phyloP scores from a whole-genome alignment of 2,888 invertebrate species.

The Dysmachus trigonus region DNA sequence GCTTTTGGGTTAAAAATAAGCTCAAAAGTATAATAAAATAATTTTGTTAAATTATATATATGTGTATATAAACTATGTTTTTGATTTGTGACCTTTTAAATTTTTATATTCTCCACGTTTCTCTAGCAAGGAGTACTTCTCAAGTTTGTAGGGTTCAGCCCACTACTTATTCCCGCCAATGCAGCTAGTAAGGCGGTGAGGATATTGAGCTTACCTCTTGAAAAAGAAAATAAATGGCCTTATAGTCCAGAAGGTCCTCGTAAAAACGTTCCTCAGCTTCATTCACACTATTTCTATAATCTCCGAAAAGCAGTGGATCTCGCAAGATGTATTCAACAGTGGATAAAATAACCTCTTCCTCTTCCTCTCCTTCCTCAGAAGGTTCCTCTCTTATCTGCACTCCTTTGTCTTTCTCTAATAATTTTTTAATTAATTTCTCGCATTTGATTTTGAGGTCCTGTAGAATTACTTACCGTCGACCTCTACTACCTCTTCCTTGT shows the following conservation, averaged over 20 bases:
- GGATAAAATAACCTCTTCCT: constrained; percentile 50
- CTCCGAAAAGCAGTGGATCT: constrained; percentile 88
- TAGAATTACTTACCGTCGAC: not conserved
- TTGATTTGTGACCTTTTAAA: too few species aligned
- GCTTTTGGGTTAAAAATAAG: too few species aligned
- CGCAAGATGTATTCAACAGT: constrained; percentile 76
- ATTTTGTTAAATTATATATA: too few species aligned
- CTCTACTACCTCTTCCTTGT: not conserved
- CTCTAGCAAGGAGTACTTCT: too few species aligned
- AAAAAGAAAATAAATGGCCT: constrained; percentile 86
- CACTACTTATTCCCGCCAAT: too few species aligned
- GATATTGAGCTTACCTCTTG: constrained; percentile 73
- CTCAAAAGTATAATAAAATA: too few species aligned
- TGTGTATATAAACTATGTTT: too few species aligned
- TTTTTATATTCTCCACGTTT: too few species aligned
- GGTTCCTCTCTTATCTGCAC: not conserved
- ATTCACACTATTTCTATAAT: constrained; percentile 85
- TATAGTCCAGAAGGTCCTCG: constrained; percentile 89
- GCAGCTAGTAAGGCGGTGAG: too few species aligned
- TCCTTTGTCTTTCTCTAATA: not conserved
- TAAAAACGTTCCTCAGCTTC: constrained; percentile 83
- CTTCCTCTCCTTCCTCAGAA: constrained; percentile 54
- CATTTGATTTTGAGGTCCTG: not conserved
- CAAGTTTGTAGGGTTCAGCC: too few species aligned
- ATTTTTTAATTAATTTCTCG: not conserved